These are phyloP conservation scores for Psettodes erumei DNA, from an alignment of 2,113 vertebrate genomes.

Conservation along the genomic window DNA sequence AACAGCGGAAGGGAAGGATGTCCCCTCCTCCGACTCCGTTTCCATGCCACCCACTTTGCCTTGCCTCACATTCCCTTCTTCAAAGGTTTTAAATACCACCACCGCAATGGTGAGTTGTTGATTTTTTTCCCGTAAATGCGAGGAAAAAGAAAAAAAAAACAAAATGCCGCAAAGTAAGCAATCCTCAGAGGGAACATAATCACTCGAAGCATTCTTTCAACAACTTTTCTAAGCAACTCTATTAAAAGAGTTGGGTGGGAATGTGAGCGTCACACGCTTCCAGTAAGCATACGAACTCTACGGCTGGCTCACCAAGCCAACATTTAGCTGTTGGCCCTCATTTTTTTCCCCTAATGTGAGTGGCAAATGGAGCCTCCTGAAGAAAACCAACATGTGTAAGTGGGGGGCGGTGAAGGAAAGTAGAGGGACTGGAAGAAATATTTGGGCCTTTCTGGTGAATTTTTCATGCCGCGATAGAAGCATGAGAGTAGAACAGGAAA, in stretches of 20 bases:
- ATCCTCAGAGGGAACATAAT: conserved; percentile 23
- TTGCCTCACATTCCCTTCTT: conserved; percentile 19
- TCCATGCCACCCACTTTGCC: conserved; percentile 47
- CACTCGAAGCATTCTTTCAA: conserved; percentile 13
- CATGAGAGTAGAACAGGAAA: background rate
- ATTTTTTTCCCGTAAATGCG: conserved; percentile 7
- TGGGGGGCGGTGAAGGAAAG: background rate
- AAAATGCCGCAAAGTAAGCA: conserved; percentile 2
- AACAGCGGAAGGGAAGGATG: conserved; percentile 45
- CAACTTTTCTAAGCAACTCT: background rate
- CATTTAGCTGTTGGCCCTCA: background rate
- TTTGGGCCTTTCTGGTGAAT: background rate
- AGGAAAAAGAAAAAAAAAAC: background rate
- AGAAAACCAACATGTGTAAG: background rate
- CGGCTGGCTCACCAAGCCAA: background rate
- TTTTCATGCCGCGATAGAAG: background rate
- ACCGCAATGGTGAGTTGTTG: background rate
- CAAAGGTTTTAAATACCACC: conserved; percentile 28
- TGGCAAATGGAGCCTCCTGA: background rate
- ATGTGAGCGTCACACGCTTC: background rate
- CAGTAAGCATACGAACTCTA: background rate
- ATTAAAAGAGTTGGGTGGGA: conserved; percentile 8
- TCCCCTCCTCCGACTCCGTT: conserved; percentile 33
- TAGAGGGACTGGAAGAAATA: background rate
- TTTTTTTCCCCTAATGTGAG: background rate